Base-by-base conservation (phyloP, 2,888 invertebrate genomes). In the Sarcophaga carnaria region DNA sequence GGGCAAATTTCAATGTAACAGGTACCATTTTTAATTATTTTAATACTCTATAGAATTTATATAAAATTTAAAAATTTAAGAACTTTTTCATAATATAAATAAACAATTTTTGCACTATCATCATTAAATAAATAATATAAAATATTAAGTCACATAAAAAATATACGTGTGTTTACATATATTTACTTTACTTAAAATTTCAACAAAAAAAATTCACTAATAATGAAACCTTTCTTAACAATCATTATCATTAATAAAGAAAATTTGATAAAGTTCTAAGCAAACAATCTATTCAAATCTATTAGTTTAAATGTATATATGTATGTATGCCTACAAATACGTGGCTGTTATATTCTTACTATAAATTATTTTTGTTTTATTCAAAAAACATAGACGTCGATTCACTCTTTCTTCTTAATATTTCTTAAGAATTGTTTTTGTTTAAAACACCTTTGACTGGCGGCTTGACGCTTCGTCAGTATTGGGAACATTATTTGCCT, bases 401-500 rank as follows among this genome's bases (percentile, higher is more conserved):
- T 54, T 54, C 54, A 49, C 5, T 25, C 59, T 59, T 67, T 66
- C 67, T 59, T 64, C 67, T 54, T 25, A 69, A 37, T 62, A 60
- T n/a, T 62, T 63, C 54, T 37, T 20, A 17, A 3, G 25, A n/a
- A 25, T 83, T 67, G 11, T 80, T 77, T 67, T 54, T 49, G n/a
- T 27, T 54, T 64, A 64, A 22, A 17, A 25, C 47, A 63, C 47
- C 17, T 63, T 64, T 49, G 12, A n/a, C 47, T 63, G 45, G 8
- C 72, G 47, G 60, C 20, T n/a, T n/a, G 12, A n/a, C 10, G 60
- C 54, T 49, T 25, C 62, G 70, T 27, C 54, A 59, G 67, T 77
- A 59, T 45, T 4, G 37, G 17, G 14, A 49, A 25, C 37, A 37
- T 37, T 69, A 72, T 83, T 67, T 84, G 81, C 85, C 87, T 54